phyloP scores from a whole-genome alignment of 1,140 invertebrate genomes.

The Cardiocondyla obscurior region DNA sequence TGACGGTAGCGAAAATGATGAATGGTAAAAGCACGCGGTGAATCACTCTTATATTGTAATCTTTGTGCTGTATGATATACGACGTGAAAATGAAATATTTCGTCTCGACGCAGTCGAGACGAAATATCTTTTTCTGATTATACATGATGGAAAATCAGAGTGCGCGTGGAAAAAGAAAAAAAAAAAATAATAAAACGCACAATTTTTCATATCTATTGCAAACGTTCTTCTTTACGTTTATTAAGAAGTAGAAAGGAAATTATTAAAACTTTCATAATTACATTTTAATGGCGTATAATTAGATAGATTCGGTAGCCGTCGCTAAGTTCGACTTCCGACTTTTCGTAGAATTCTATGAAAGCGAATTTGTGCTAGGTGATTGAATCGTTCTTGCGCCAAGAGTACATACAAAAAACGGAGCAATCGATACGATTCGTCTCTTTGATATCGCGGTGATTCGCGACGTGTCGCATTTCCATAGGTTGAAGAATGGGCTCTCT shows the following conservation, averaged over 20 bases:
- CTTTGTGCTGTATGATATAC: slow-evolving; percentile 49
- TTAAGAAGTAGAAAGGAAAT: background rate
- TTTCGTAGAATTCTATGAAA: background rate
- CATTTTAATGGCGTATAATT: background rate
- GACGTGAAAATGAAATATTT: slow-evolving; percentile 50
- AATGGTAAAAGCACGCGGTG: slow-evolving; percentile 49
- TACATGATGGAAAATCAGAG: background rate
- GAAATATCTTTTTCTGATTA: slow-evolving; percentile 12
- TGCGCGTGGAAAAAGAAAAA: too few relatives aligned
- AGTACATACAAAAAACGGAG: slow-evolving; percentile 5
- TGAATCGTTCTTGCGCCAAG: slow-evolving; percentile 20
- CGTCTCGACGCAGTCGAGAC: background rate
- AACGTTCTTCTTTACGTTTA: background rate
- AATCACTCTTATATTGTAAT: slow-evolving; percentile 59
- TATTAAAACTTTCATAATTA: background rate
- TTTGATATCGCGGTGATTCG: slow-evolving; percentile 47
- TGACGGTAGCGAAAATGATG: slow-evolving; percentile 46
- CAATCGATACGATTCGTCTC: slow-evolving; percentile 16
- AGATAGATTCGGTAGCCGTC: background rate
- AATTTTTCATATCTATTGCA: background rate
- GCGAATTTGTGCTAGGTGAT: background rate
- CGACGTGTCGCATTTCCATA: slow-evolving; percentile 77
- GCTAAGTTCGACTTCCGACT: background rate
- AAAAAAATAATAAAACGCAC: background rate
- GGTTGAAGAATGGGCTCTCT: slow-evolving; percentile 80